Evolutionary conservation across 2,888 invertebrate species (phyloP), one percentile per base, ranked within the genome.

Genomic region (Oligia fasciuncula): DNA sequence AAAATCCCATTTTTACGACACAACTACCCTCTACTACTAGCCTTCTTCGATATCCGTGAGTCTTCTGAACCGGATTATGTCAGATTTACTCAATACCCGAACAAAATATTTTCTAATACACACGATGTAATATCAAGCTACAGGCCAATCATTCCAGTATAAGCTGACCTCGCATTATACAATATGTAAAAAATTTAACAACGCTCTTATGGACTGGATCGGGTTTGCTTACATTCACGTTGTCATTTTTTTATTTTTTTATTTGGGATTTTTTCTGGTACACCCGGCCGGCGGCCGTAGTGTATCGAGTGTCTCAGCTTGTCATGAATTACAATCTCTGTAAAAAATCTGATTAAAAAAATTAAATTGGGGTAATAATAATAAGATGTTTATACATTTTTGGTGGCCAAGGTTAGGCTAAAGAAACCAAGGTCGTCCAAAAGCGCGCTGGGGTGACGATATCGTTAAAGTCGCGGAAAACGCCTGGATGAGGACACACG

Each of bases 41-140:
- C 0, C 17, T 72, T 71, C 5, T 60, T 35, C 35, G 35, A 35
- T 35, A 35, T 35, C 35, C 4, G 35, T 35, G 35, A 29, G 29
- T 1, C 23, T 74, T 71, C 5, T 60, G n/a, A 35, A 49, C 49
- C 11, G 57, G 76, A 81, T 81, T 85, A 76, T 57, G 57, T 73
- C 71, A 85, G 57, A 70, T 71, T 84, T 29, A 51, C 65, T 62
- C 29, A 60, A 69, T 62, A 62, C 60, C 11, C n/a, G 23, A 46
- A 75, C 19, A 40, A 80, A 75, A 69, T 69, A 40, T 63, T 63
- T 40, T 80, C 63, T n/a, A 40, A 60, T 17, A 40, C 35, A n/a
- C 51, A 29, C 49, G 51, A 13, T 1, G 6, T 43, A 46, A 0
- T 35, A n/a, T n/a, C 13, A 35, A 73, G 17, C 14, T 46, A 11